phyloP scores from a whole-genome alignment of 2,888 invertebrate species.

The Panopea generosa region DNA sequence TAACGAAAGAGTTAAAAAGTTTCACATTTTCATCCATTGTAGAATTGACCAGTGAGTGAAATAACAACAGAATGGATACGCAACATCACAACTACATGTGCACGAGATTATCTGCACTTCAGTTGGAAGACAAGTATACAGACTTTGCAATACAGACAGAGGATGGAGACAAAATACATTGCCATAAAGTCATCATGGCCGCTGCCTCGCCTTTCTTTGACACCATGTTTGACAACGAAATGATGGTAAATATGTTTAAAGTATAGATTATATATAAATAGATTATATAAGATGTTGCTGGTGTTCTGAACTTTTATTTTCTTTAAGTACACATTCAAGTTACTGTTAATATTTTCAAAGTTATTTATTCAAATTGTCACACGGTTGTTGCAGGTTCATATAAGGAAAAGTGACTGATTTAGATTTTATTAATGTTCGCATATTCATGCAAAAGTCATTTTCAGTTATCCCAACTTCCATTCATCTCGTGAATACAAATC shows the following conservation, averaged over 20 bases:
- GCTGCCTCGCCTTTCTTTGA: constrained; percentile 53
- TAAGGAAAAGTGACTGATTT: too few relatives aligned
- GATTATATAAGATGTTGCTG: neutral
- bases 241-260: constrained; percentile 32
- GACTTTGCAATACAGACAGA: constrained; percentile 34
- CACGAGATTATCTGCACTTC: constrained; percentile 21
- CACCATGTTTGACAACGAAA: constrained; percentile 42
- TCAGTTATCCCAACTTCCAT: too few relatives aligned
- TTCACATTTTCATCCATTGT: too few relatives aligned
- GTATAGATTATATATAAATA: neutral
- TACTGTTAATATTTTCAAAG: too few relatives aligned
- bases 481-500: too few relatives aligned
- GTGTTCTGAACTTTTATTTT: neutral
- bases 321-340: too few relatives aligned
- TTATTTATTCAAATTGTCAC: too few relatives aligned
- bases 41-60: too few relatives aligned
- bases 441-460: too few relatives aligned
- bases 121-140: constrained; percentile 20
- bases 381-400: too few relatives aligned
- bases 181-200: constrained; percentile 52
- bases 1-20: too few relatives aligned
- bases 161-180: constrained; percentile 19
- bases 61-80: neutral
- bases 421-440: too few relatives aligned
- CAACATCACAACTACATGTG: constrained; percentile 13